Evolutionary conservation across 2,113 vertebrate species (phyloP).

Genomic region (Hippocampus mohnikei): DNA sequence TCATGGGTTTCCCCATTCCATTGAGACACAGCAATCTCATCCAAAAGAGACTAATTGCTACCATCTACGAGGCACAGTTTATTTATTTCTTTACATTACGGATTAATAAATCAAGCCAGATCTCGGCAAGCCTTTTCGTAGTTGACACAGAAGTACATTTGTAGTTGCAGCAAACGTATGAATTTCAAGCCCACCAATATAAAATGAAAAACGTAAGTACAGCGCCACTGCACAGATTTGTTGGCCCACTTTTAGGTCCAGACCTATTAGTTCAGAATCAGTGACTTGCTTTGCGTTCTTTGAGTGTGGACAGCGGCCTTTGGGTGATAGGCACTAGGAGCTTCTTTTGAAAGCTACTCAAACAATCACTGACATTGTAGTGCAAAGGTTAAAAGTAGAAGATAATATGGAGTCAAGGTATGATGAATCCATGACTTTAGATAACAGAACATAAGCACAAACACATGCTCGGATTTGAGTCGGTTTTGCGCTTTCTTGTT

Average conservation of each 20-base stretch:
- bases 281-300: neutral
- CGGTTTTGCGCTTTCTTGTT: constrained; percentile 16
- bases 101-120: too few species aligned
- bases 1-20: too few species aligned
- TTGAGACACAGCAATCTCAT: too few species aligned
- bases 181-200: too few species aligned
- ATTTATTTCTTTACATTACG: too few species aligned
- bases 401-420: constrained; percentile 18
- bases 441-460: constrained; percentile 11
- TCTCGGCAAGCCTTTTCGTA: too few species aligned
- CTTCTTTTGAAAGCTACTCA: neutral
- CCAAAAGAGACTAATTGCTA: too few species aligned
- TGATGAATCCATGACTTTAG: constrained; percentile 28
- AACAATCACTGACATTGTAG: neutral
- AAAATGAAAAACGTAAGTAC: too few species aligned
- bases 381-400: constrained; percentile 40
- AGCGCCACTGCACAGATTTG: too few species aligned
- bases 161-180: too few species aligned
- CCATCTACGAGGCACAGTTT: too few species aligned
- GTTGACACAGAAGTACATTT: too few species aligned
- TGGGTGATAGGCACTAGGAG: neutral
- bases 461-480: constrained; percentile 12
- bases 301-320: neutral
- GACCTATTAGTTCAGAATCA: neutral
- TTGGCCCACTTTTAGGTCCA: neutral